phyloP scores from a whole-genome alignment of 1,140 invertebrate species.

The Drosophila melanica region DNA sequence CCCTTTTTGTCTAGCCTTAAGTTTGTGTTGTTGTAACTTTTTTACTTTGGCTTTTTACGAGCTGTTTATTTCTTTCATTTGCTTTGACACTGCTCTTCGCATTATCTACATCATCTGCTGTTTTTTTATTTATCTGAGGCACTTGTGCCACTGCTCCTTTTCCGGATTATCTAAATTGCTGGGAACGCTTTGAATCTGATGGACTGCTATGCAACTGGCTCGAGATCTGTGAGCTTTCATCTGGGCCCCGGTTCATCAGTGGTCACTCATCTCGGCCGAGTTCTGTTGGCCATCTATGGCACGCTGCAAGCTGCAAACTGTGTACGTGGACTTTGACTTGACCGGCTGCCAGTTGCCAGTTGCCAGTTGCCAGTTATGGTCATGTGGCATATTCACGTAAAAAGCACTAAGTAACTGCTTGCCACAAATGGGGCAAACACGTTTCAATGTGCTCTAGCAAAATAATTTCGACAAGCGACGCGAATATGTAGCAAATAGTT shows the following conservation, averaged over 20 bases:
- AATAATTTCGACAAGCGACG: slow-evolving; percentile 40
- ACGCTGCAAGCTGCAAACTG: slow-evolving; percentile 15
- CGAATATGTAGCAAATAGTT: slow-evolving; percentile 50
- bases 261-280: background rate
- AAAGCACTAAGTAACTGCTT: slow-evolving; percentile 38
- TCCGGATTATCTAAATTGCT: background rate
- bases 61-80: too few relatives aligned
- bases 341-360: slow-evolving; percentile 18
- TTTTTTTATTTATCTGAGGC: background rate
- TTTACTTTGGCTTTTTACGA: too few relatives aligned
- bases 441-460: slow-evolving; percentile 48
- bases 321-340: too few relatives aligned
- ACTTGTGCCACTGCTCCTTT: slow-evolving; percentile 5
- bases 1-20: too few relatives aligned
- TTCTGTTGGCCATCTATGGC: slow-evolving; percentile 8
- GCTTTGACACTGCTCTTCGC: background rate
- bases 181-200: background rate
- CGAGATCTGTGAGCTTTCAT: background rate
- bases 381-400: slow-evolving; percentile 30
- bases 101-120: background rate
- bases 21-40: too few relatives aligned
- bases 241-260: background rate
- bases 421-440: slow-evolving; percentile 69
- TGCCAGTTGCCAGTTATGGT: slow-evolving; percentile 34
- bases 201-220: background rate